Evolutionary conservation across 1,140 invertebrate species (phyloP).

Genomic region (Eupristina koningsbergeri): DNA sequence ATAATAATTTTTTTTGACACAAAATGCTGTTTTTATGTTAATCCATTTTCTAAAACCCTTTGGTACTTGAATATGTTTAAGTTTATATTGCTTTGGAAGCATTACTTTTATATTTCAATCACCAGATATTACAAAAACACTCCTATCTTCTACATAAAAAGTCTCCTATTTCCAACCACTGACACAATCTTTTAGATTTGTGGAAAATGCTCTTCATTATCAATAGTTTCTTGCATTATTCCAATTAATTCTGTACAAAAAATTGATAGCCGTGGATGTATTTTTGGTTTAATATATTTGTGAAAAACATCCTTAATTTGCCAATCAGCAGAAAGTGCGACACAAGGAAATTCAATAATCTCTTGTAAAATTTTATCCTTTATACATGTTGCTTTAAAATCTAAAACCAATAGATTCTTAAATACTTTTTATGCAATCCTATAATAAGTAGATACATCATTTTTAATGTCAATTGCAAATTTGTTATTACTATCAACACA

Average conservation of each 20-base stretch:
- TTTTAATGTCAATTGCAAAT: no score
- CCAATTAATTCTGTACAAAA: conserved; percentile 77
- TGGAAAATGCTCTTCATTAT: conserved; percentile 65
- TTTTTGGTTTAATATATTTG: conserved; percentile 75
- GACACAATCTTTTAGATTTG: conserved; percentile 64
- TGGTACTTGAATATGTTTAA: conserved; percentile 70
- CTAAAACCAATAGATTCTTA: conserved; percentile 75
- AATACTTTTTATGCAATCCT: conserved; percentile 58
- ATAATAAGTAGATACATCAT: conserved; percentile 60
- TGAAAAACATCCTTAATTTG: conserved; percentile 76
- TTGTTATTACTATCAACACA: no score
- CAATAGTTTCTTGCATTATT: conserved; percentile 70
- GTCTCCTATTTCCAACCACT: conserved; percentile 63
- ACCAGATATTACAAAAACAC: conserved; percentile 77
- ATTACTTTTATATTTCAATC: conserved; percentile 79
- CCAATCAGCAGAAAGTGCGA: conserved; percentile 76
- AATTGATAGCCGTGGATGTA: conserved; percentile 72
- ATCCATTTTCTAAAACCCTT: conserved; percentile 76
- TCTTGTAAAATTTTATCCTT: conserved; percentile 69
- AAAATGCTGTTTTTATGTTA: conserved; percentile 75
- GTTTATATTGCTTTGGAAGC: conserved; percentile 76
- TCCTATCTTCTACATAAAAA: conserved; percentile 60
- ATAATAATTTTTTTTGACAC: conserved; percentile 57
- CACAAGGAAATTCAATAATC: conserved; percentile 81
- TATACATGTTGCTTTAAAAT: conserved; percentile 79